Evolutionary conservation across 1,140 invertebrate species (phyloP).

Genomic region (Theocolax elegans): DNA sequence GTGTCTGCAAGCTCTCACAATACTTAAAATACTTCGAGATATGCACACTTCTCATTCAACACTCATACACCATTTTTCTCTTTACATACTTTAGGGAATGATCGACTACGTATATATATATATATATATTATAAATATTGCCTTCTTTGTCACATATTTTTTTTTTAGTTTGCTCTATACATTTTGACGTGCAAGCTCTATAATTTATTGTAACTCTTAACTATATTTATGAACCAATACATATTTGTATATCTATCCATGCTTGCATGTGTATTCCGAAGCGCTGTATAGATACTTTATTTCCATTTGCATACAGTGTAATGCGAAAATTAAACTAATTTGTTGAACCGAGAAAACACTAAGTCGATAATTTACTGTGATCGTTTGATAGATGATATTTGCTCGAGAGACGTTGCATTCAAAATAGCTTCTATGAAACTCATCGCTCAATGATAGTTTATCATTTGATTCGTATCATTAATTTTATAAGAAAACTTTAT

Average conservation of each 20-base stretch:
- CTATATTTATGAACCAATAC: slow-evolving; percentile 1
- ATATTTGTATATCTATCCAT: slow-evolving; percentile 18
- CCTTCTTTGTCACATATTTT: slow-evolving; percentile 1
- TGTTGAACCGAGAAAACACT: background rate
- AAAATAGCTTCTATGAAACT: slow-evolving; percentile 7
- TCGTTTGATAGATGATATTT: background rate
- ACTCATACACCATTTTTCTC: background rate
- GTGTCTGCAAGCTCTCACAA: slow-evolving; percentile 35
- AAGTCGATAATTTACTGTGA: no score
- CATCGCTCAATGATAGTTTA: no score
- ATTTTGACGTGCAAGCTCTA: slow-evolving; percentile 18
- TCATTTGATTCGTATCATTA: no score
- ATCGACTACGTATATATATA: slow-evolving; percentile 11
- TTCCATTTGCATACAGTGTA: background rate
- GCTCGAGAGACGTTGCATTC: slow-evolving; percentile 21
- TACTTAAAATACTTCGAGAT: slow-evolving; percentile 24
- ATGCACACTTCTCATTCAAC: slow-evolving; percentile 21
- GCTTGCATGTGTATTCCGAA: slow-evolving; percentile 36
- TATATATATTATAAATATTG: slow-evolving; percentile 25
- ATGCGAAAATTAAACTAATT: background rate
- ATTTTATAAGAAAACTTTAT: no score
- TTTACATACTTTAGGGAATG: slow-evolving; percentile 16
- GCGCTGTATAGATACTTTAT: background rate
- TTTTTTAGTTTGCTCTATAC: slow-evolving; percentile 10
- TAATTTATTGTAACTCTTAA: slow-evolving; percentile 2